These are phyloP conservation scores for Epistrophe eligans DNA, from an alignment of 2,888 invertebrate species.

Conservation along the genomic window DNA sequence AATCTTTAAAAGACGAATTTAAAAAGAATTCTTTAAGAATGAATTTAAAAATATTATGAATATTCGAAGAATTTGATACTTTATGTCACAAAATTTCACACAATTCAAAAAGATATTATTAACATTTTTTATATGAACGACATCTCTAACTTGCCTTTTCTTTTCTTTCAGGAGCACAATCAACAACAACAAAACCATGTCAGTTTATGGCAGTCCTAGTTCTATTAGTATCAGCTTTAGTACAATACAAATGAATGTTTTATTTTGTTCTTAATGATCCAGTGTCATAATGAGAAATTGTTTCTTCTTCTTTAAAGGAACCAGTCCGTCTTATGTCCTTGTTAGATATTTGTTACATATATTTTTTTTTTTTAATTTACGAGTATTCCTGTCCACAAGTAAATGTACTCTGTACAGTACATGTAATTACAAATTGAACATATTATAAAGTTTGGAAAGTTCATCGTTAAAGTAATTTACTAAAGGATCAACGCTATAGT, in stretches of 20 bases:
- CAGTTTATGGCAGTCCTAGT: constrained; percentile 34
- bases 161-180: constrained; percentile 56
- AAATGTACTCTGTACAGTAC: constrained; percentile 8
- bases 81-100: no score
- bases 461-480: constrained; percentile 59
- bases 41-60: no score
- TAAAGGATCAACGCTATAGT: not conserved
- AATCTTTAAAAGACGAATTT: no score
- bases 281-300: constrained; percentile 1
- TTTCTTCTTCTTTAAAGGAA: not conserved
- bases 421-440: constrained; percentile 44
- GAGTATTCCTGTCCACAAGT: constrained; percentile 21
- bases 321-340: constrained; percentile 1
- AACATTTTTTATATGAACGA: not conserved
- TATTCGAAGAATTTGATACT: no score
- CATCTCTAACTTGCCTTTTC: not conserved
- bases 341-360: not conserved
- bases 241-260: constrained; percentile 46
- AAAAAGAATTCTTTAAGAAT: no score
- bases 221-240: constrained; percentile 26
- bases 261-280: constrained; percentile 3
- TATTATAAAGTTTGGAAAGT: constrained; percentile 55
- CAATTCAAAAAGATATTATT: no score
- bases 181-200: not conserved
- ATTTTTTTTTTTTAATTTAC: constrained; percentile 1